Evolutionary conservation across 2,888 invertebrate species (phyloP).

Genomic region (Rugalucina vietnamica): DNA sequence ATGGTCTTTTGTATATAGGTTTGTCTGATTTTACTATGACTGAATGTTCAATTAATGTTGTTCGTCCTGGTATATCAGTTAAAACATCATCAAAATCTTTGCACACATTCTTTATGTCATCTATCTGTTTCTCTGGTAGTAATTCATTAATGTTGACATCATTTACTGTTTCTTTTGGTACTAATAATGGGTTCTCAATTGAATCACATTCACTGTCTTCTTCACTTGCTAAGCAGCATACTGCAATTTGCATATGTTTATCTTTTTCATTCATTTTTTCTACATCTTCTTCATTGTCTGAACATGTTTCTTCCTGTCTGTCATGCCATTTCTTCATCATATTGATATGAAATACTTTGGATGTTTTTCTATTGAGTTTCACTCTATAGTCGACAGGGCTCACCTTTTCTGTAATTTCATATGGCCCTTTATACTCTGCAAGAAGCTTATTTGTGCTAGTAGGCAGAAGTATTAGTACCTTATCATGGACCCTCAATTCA

Average conservation of each 20-base stretch:
- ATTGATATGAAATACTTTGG: not conserved
- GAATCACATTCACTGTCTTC: not conserved
- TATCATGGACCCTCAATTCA: not conserved
- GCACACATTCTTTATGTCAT: not conserved
- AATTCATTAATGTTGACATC: not conserved
- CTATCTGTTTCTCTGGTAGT: not conserved
- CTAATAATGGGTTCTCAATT: not conserved
- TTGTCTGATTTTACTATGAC: not conserved
- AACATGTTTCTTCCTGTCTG: not conserved
- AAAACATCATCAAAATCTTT: not conserved
- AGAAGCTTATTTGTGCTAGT: not conserved
- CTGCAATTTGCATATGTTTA: not conserved
- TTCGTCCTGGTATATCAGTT: conserved; percentile 10
- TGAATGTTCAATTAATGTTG: not conserved
- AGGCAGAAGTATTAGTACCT: not conserved
- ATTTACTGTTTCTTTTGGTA: not conserved
- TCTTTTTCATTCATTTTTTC: too few relatives aligned
- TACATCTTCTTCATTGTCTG: too few relatives aligned
- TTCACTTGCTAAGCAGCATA: not conserved
- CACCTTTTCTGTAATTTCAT: not conserved
- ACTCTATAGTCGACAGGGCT: not conserved
- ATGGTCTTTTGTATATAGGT: not conserved
- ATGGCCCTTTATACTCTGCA: not conserved
- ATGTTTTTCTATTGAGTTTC: not conserved
- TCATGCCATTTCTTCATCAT: not conserved